Evolutionary conservation across 2,888 invertebrate genomes (phyloP), one percentile per base, ranked within the genome.

Genomic region (Caenorhabditis wallacei): DNA sequence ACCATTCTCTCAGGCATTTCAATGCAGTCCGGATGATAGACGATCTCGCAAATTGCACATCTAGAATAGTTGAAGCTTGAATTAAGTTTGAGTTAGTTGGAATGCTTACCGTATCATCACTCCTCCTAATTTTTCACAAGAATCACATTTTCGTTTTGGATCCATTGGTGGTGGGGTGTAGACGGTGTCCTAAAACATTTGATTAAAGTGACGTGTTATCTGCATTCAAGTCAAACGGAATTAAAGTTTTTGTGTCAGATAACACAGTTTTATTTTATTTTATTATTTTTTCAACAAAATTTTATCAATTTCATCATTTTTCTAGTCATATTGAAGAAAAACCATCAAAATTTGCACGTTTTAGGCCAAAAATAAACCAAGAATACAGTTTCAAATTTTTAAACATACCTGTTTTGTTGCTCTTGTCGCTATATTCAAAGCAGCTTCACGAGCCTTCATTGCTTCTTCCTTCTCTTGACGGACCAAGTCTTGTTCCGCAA

Each of bases 1-100:
- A 95, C 94, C 94, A 97, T 96, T 90, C 95, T 95, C 81, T 95
- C 93, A 35, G 95, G 94, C 92, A 97, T 94, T 89, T 96, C 96
- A 92, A 96, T 94, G 93, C 97, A 97, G 30, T 95, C 94, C 1
- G 96, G 96, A 94, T 97, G 97, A 75, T 92, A 84, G 20, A 57
- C 40, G 26, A 82, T 56, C 16, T 69, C 40, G 57, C 89, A 89
- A 7, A 57, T 26, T 20, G 85, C 24, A 54, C 89, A 89, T 20
- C 76, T 76, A 61, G 13, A 76, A 61, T 8, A 30, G 30, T 43
- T 59, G 18, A 22, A n/a, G n/a, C n/a, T n/a, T 22, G n/a, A n/a
- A n/a, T 11, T 18, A 8, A 37, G 56, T n/a, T 4, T 5, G 2
- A 48, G 18, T 2, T 13, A 4, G 18, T 18, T 18, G n/a, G 4